These are phyloP conservation scores for Halcyon chelicuti DNA, from an alignment of 2,797 vertebrate genomes.

Conservation along the genomic window DNA sequence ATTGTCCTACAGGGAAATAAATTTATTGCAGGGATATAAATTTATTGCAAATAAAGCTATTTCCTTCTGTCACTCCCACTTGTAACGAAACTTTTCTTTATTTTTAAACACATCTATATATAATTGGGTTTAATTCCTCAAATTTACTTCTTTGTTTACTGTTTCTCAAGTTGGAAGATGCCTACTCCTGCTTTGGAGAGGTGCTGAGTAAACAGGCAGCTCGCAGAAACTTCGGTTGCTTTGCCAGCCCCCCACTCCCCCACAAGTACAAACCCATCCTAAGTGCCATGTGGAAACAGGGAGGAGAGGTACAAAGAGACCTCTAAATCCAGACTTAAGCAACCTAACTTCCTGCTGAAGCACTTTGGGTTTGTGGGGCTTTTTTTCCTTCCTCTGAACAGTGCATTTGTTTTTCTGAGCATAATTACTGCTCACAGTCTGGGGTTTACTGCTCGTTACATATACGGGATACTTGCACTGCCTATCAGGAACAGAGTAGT, in stretches of 20 bases:
- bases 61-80: not conserved
- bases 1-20: not conserved
- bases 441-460: not conserved
- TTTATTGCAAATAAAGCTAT: not conserved
- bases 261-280: not conserved
- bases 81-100: not conserved
- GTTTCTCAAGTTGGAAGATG: not conserved
- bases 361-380: not conserved
- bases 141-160: not conserved
- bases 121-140: not conserved
- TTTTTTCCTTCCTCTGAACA: not conserved
- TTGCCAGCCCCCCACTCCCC: not conserved
- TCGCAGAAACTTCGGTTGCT: slow-evolving; percentile 8
- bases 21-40: not conserved
- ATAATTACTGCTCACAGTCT: not conserved
- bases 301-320: not conserved
- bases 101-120: not conserved
- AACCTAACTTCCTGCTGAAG: slow-evolving; percentile 8
- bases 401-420: slow-evolving; percentile 2
- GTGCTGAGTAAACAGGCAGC: slow-evolving; percentile 1
- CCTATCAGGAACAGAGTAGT: not conserved
- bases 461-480: not conserved
- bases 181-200: slow-evolving; percentile 36
- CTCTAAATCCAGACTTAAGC: not conserved
- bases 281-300: slow-evolving; percentile 39